phyloP scores from a whole-genome alignment of 2,113 vertebrate species.

The Notarius lentiginosus region DNA sequence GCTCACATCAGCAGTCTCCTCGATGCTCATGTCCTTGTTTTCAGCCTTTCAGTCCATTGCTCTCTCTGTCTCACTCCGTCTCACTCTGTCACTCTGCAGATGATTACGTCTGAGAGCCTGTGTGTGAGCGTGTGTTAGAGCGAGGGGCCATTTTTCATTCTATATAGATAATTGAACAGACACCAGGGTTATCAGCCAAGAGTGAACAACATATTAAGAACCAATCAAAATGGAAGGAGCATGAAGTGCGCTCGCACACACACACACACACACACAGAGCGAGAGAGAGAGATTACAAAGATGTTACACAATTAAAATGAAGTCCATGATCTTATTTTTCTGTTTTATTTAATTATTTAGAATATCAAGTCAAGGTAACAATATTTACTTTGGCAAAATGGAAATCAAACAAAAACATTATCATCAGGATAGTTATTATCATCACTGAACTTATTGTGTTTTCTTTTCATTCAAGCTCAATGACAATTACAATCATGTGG shows the following conservation, averaged over 20 bases:
- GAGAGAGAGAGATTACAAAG: too few relatives aligned
- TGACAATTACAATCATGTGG: constrained; percentile 49
- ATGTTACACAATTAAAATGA: constrained; percentile 2
- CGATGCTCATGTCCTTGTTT: not conserved
- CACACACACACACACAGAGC: not conserved
- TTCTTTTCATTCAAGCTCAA: constrained; percentile 32
- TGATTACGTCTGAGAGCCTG: constrained; percentile 3
- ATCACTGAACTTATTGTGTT: constrained; percentile 36
- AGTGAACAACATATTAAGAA: constrained; percentile 28
- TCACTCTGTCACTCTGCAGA: constrained; percentile 35
- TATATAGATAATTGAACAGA: constrained; percentile 25
- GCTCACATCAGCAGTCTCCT: constrained; percentile 14
- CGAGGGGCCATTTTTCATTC: constrained; percentile 11
- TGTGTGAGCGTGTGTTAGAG: constrained; percentile 7
- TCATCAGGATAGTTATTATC: constrained; percentile 50
- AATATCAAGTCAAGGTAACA: constrained; percentile 57
- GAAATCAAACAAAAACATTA: constrained; percentile 49
- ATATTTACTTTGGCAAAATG: constrained; percentile 60
- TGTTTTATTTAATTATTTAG: constrained; percentile 52
- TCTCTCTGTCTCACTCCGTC: constrained; percentile 23
- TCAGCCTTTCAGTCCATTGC: constrained; percentile 4
- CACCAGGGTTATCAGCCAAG: constrained; percentile 35
- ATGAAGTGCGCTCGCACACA: not conserved
- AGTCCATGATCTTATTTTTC: not conserved
- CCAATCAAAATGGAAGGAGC: constrained; percentile 1